These are phyloP conservation scores for Nudaria mundana DNA, from an alignment of 2,888 invertebrate species.

Conservation along the genomic window DNA sequence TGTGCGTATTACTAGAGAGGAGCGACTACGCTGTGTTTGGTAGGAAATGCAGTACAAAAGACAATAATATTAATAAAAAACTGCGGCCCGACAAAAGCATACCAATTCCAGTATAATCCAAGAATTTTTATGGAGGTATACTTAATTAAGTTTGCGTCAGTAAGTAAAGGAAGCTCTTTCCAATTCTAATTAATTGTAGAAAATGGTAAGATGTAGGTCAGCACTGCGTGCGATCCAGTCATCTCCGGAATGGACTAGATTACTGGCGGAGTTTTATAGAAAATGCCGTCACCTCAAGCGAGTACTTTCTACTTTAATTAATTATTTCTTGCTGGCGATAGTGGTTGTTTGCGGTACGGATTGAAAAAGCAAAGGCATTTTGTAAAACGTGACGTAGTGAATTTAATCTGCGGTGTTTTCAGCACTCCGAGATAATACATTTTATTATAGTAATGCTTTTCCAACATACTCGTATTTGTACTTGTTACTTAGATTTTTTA, in stretches of 20 bases:
- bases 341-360: background rate
- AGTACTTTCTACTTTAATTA: conserved; percentile 22
- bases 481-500: too few species aligned
- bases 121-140: background rate
- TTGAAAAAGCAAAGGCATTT: conserved; percentile 4
- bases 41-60: too few species aligned
- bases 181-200: conserved; percentile 34
- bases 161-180: conserved; percentile 17
- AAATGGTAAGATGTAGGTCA: conserved; percentile 26
- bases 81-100: too few species aligned
- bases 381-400: background rate
- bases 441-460: too few species aligned
- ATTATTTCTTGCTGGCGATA: conserved; percentile 21
- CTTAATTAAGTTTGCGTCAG: conserved; percentile 3
- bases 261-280: conserved; percentile 23
- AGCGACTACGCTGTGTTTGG: too few species aligned
- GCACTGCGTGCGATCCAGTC: conserved; percentile 28
- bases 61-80: too few species aligned
- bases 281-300: conserved; percentile 22
- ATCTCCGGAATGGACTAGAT: conserved; percentile 27
- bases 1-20: too few species aligned
- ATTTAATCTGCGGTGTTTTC: conserved; percentile 4
- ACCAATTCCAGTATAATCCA: background rate
- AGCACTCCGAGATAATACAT: too few species aligned
- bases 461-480: too few species aligned